Evolutionary conservation across 2,888 invertebrate genomes (phyloP).

Genomic region (Dynastes tityus): DNA sequence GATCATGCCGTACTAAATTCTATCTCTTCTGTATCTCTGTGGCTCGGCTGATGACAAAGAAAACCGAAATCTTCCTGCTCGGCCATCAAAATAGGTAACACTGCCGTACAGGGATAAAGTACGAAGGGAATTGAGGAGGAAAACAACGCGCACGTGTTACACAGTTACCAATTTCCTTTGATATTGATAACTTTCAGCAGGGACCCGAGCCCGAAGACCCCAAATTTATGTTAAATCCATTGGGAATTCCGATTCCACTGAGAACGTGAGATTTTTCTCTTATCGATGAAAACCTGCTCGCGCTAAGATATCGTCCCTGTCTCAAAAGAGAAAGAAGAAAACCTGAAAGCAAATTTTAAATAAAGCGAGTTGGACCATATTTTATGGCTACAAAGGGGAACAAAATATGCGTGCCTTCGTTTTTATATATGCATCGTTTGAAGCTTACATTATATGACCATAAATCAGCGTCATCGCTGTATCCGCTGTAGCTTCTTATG

Average conservation of each 20-base stretch:
- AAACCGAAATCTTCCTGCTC: neutral
- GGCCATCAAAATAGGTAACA: conserved; percentile 32
- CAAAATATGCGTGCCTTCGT: conserved; percentile 4
- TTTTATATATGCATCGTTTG: conserved; percentile 14
- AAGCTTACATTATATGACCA: neutral
- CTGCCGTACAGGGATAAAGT: conserved; percentile 16
- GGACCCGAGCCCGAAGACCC: conserved; percentile 32
- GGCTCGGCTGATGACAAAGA: neutral
- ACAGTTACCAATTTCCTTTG: conserved; percentile 46
- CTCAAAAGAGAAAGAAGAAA: conserved; percentile 17
- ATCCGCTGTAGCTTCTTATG: too few relatives aligned
- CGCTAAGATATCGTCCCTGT: conserved; percentile 30
- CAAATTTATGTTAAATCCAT: conserved; percentile 48
- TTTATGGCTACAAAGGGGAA: conserved; percentile 2
- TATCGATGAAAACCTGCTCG: conserved; percentile 41
- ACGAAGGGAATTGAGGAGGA: conserved; percentile 17
- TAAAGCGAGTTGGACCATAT: conserved; percentile 21
- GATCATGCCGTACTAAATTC: neutral
- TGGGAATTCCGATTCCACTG: conserved; percentile 45
- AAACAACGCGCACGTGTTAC: conserved; percentile 42
- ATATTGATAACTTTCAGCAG: conserved; percentile 45
- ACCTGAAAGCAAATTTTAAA: conserved; percentile 39
- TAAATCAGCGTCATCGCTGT: conserved; percentile 3
- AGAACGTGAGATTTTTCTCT: conserved; percentile 44
- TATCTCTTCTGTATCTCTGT: neutral